These are phyloP conservation scores for Agrypnus murinus DNA, from an alignment of 2,888 invertebrate species.

Conservation along the genomic window DNA sequence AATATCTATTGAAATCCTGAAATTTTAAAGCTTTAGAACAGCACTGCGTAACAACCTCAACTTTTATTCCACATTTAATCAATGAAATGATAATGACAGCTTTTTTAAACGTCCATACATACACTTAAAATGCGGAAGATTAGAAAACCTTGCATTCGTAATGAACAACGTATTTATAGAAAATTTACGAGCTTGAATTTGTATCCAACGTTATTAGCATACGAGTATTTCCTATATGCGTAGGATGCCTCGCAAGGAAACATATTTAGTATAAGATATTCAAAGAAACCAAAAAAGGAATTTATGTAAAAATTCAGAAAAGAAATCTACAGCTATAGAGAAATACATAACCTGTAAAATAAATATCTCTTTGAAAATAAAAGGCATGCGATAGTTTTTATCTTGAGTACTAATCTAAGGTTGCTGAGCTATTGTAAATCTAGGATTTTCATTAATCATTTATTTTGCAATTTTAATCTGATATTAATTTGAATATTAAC, in stretches of 20 bases:
- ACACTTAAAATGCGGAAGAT: conserved; percentile 7
- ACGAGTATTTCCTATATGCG: conserved; percentile 44
- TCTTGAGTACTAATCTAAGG: neutral
- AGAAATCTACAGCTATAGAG: neutral
- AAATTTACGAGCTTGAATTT: conserved; percentile 42
- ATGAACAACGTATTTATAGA: conserved; percentile 30
- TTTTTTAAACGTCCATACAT: too few relatives aligned
- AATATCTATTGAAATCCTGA: too few relatives aligned
- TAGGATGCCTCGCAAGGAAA: conserved; percentile 29
- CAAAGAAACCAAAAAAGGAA: neutral
- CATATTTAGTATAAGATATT: conserved; percentile 20
- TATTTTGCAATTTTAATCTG: conserved; percentile 16
- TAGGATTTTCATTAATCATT: conserved; percentile 15
- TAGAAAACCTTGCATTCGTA: conserved; percentile 28
- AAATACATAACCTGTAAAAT: neutral
- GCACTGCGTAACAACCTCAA: too few relatives aligned
- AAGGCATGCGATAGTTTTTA: neutral
- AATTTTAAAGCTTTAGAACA: too few relatives aligned
- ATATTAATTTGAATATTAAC: conserved; percentile 16
- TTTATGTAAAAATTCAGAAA: neutral
- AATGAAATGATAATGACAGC: too few relatives aligned
- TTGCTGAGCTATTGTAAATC: conserved; percentile 1
- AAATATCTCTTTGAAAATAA: neutral
- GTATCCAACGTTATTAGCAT: conserved; percentile 34
- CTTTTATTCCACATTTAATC: too few relatives aligned